A percentile compares a stretch with the other conserved stretches of the same genome.
Conservation (phyloP, 1,140 invertebrate genomes). For the Neoseiulus cucumeris region DNA sequence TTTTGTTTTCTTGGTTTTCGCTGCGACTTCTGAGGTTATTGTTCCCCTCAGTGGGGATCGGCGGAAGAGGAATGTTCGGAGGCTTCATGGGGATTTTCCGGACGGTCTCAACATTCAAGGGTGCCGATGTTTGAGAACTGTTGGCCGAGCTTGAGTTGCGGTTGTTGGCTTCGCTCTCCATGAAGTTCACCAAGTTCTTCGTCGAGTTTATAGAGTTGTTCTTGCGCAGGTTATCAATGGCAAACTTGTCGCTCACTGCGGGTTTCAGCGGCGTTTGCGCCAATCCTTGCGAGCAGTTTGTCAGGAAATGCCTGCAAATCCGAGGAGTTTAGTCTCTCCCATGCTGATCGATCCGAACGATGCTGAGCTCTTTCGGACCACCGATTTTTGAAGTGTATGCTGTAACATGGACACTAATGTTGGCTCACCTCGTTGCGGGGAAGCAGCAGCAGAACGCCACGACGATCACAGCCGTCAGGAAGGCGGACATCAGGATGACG, state of each 20-base stretch:
- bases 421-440: neutral
- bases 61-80: neutral
- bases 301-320: neutral
- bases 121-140: neutral
- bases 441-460: neutral
- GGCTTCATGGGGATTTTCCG: neutral
- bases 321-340: no score
- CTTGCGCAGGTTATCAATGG: neutral
- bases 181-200: slow-evolving; percentile 5
- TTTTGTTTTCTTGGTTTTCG: neutral
- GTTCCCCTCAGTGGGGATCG: neutral
- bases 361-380: no score
- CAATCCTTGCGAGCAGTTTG: neutral
- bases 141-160: neutral
- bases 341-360: no score
- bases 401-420: no score
- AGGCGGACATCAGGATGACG: neutral
- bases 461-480: neutral
- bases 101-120: neutral
- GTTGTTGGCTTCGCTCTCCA: neutral
- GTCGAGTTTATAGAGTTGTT: slow-evolving; percentile 5
- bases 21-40: neutral
- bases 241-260: neutral
- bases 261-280: neutral
- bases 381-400: neutral